Conservation (phyloP, 1,140 invertebrate genomes). For the Drosophila micromelanica region DNA sequence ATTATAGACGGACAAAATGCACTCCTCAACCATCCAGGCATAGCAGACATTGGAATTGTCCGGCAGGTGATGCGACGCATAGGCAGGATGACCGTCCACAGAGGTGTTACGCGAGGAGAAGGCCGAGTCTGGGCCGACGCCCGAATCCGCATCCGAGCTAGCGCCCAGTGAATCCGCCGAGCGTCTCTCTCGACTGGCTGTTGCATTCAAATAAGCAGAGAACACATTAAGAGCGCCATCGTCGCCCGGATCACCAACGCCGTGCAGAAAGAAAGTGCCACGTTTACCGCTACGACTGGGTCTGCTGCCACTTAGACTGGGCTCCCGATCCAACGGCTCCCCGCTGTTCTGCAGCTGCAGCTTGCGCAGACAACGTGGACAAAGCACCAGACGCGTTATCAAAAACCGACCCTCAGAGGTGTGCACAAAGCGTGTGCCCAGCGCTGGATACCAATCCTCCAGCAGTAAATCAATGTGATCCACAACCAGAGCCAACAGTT, state of each 20-base stretch:
- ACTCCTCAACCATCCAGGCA: slow-evolving; percentile 97
- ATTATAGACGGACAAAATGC: slow-evolving; percentile 93
- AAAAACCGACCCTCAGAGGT: slow-evolving; percentile 98
- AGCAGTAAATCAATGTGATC: slow-evolving; percentile 98
- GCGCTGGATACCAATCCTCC: slow-evolving; percentile 99
- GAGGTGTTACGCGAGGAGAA: slow-evolving; percentile 92
- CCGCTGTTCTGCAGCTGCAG: slow-evolving; percentile 56
- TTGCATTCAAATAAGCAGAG: slow-evolving; percentile 78
- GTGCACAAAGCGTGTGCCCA: slow-evolving; percentile 98
- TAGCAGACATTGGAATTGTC: slow-evolving; percentile 85
- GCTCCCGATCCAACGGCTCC: slow-evolving; percentile 77
- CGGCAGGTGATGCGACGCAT: slow-evolving; percentile 59
- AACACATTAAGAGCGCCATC: slow-evolving; percentile 76
- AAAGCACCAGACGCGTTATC: slow-evolving; percentile 97
- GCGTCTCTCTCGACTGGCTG: slow-evolving; percentile 65
- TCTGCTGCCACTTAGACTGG: slow-evolving; percentile 40
- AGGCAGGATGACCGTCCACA: slow-evolving; percentile 90
- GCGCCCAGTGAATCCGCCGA: slow-evolving; percentile 77
- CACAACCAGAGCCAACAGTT: slow-evolving; percentile 95
- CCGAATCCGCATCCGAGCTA: slow-evolving; percentile 86
- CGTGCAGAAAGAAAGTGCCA: slow-evolving; percentile 61
- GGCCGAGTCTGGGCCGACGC: slow-evolving; percentile 86
- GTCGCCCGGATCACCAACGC: slow-evolving; percentile 60
- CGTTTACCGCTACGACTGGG: slow-evolving; percentile 59
- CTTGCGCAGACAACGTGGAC: slow-evolving; percentile 91